Percentiles rank a stretch among this genome's conserved stretches.
Evolutionary conservation across 2,888 invertebrate genomes (phyloP).

Genomic region (Cordilura impudica): DNA sequence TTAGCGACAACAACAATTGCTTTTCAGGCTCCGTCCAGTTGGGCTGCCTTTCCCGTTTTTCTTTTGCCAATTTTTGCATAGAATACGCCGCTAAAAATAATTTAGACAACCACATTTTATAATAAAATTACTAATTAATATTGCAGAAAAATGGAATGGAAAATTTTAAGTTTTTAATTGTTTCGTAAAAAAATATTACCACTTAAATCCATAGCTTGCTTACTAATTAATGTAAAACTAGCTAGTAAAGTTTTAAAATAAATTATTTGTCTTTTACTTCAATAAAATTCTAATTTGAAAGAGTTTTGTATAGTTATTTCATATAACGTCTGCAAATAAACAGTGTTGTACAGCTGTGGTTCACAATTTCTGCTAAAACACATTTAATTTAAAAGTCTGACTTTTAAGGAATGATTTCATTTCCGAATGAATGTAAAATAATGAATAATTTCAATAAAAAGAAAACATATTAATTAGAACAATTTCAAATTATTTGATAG

Average conservation of each 20-base stretch:
- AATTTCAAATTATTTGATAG: too few relatives aligned
- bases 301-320: conserved; percentile 40
- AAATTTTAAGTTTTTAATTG: conserved; percentile 10
- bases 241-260: conserved; percentile 37
- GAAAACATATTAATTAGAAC: too few relatives aligned
- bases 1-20: conserved; percentile 58
- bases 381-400: neutral
- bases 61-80: conserved; percentile 49
- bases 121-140: too few relatives aligned
- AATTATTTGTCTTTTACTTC: conserved; percentile 8
- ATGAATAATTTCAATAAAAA: conserved; percentile 8
- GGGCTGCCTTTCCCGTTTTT: conserved; percentile 64
- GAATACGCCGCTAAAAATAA: conserved; percentile 49
- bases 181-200: conserved; percentile 38
- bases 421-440: too few relatives aligned
- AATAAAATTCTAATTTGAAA: conserved; percentile 46
- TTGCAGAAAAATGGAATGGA: too few relatives aligned
- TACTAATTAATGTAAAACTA: conserved; percentile 45
- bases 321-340: conserved; percentile 41
- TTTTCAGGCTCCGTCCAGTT: conserved; percentile 65
- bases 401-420: conserved; percentile 1
- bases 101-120: conserved; percentile 46
- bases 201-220: conserved; percentile 61
- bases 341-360: too few relatives aligned
- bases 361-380: too few relatives aligned